Conservation (phyloP, 2,113 vertebrate species). For the Uria aalge region DNA sequence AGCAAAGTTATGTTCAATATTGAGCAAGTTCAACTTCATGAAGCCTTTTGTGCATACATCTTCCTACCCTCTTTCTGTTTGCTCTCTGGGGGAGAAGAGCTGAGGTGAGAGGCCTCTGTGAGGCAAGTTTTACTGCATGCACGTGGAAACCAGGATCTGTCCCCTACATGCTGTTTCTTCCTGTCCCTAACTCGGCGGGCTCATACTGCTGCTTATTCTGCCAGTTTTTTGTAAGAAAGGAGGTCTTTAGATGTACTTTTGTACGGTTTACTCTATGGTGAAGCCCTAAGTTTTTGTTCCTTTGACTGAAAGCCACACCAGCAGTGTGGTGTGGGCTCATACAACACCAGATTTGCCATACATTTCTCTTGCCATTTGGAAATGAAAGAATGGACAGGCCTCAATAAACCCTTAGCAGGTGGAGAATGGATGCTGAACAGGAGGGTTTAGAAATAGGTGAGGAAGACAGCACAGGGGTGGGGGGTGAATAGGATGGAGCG, state of each 20-base stretch:
- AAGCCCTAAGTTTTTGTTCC: background rate
- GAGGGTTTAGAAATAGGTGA: background rate
- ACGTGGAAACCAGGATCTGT: background rate
- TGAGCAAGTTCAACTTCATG: background rate
- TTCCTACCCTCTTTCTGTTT: background rate
- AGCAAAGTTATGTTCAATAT: background rate
- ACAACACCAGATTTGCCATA: background rate
- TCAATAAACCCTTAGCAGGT: background rate
- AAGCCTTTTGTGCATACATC: background rate
- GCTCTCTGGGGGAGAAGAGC: background rate
- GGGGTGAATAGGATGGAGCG: background rate
- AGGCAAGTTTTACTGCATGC: background rate
- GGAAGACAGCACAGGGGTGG: background rate
- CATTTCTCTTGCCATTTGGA: background rate
- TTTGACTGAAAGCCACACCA: background rate
- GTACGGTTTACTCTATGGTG: background rate
- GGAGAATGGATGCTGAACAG: background rate
- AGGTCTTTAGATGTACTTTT: background rate
- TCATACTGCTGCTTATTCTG: background rate
- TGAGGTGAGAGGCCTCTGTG: background rate
- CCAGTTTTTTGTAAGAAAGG: background rate
- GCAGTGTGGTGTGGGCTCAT: accelerated
- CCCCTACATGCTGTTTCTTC: background rate
- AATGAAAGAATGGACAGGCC: background rate
- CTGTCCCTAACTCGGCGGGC: background rate